Conservation (phyloP, 2,888 invertebrate species). For the Andrena hattorfiana region DNA sequence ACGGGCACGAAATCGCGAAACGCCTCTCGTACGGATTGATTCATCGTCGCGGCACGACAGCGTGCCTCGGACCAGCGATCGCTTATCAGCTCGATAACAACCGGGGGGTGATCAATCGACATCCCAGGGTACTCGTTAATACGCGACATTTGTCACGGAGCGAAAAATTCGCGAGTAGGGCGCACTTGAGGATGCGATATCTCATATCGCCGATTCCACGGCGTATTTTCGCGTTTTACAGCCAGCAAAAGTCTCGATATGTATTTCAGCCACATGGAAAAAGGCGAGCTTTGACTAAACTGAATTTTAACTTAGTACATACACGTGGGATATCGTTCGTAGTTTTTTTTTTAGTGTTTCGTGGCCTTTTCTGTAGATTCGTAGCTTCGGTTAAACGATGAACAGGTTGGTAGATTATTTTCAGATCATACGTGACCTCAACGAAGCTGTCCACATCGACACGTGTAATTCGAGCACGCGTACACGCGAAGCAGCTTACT, state of each 20-base stretch:
- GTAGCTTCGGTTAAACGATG: no score
- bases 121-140: neutral
- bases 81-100: neutral
- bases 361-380: no score
- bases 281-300: no score
- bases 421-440: no score
- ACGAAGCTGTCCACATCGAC: conserved; percentile 1
- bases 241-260: neutral
- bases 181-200: neutral
- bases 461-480: conserved; percentile 22
- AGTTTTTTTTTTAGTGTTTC: no score
- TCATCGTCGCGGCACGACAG: neutral
- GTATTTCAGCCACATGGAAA: neutral
- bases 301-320: no score
- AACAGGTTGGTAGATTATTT: no score
- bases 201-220: neutral
- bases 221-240: neutral
- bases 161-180: neutral
- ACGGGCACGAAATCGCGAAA: conserved; percentile 22
- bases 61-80: neutral
- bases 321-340: no score
- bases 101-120: neutral
- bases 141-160: neutral
- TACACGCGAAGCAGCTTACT: neutral
- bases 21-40: conserved; percentile 43